Evolutionary conservation across 2,113 vertebrate genomes (phyloP).

Genomic region (Raja brachyura): DNA sequence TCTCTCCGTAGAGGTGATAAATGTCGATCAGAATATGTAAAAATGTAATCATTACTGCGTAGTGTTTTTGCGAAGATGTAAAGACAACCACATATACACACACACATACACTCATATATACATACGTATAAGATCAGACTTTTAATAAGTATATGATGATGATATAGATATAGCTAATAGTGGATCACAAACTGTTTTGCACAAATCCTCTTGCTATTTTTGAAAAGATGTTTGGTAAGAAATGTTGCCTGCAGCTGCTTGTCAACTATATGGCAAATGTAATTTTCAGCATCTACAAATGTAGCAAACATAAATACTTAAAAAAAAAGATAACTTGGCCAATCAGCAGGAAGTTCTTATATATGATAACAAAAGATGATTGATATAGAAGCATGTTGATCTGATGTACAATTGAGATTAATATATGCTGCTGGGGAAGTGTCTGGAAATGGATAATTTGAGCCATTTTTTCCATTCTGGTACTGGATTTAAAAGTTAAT

Average conservation of each 20-base stretch:
- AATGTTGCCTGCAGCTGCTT: not conserved
- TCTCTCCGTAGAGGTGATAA: too few species aligned
- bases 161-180: too few species aligned
- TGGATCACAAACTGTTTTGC: not conserved
- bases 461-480: not conserved
- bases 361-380: not conserved
- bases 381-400: not conserved
- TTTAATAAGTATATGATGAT: too few species aligned
- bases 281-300: not conserved
- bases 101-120: too few species aligned
- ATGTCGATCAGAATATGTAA: too few species aligned
- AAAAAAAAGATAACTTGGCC: not conserved
- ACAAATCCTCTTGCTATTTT: not conserved
- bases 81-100: too few species aligned
- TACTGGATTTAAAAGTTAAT: not conserved
- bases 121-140: too few species aligned
- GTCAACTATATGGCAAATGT: not conserved
- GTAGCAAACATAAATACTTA: not conserved
- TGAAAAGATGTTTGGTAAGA: too few species aligned
- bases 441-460: not conserved
- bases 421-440: not conserved
- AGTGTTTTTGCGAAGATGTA: too few species aligned
- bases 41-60: too few species aligned
- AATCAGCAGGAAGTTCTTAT: not conserved
- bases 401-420: not conserved